Evolutionary conservation across 2,888 invertebrate genomes (phyloP), one percentile per base, ranked within the genome.

Genomic region (Biston stratarius): DNA sequence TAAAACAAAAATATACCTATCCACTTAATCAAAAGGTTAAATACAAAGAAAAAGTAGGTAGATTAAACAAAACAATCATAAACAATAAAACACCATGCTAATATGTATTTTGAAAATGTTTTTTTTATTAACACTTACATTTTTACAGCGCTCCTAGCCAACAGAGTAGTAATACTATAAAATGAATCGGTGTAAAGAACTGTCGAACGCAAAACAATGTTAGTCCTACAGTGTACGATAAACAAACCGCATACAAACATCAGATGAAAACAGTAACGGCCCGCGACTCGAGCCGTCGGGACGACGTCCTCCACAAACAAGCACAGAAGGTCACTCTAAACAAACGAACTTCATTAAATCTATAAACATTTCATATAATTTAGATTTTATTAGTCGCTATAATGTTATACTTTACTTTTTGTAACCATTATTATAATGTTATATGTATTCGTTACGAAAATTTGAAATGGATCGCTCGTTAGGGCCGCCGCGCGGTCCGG

Each of bases 81-180:
- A 67, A 72, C 66, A 79, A 77, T 80, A 72, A 90, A 93, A 94
- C 88, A 82, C 82, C 84, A 78, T 75, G 83, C 83, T 92, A 89
- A 90, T 92, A 75, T 75, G 73, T 75, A 93, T 92, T 94, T 94
- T 94, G 93, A 94, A 94, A 94, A 93, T 93, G 92, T 93, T 94
- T 94, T 93, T 92, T 94, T 94, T 93, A 94, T 92, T 94, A 94
- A 94, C 94, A 94, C 94, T 94, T 94, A 94, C 92, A 94, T 93
- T 92, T 94, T 94, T 94, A 94, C 94, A 94, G 94, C 94, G 90
- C 90, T 91, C 91, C 94, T 94, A 94, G 93, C 94, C 93, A 94
- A 94, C 94, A 93, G 89, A 94, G 93, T 94, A 94, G 92, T 94
- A 92, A 92, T 92, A 91, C 92, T 93, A 93, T 90, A 89, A 94